phyloP scores from a whole-genome alignment of 2,113 vertebrate species.

The Amblyornis subalaris region DNA sequence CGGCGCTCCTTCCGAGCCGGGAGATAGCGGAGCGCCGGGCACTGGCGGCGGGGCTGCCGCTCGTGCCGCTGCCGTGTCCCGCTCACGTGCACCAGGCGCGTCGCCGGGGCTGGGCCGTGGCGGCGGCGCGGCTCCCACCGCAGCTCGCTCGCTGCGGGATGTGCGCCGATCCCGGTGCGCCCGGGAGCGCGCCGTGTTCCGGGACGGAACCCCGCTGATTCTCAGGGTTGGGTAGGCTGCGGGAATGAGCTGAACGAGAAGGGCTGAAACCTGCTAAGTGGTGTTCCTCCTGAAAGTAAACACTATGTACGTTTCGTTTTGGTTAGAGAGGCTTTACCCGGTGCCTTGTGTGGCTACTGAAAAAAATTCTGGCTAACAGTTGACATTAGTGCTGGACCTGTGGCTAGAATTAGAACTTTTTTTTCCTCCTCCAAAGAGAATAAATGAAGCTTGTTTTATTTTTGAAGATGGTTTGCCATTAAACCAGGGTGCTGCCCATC shows the following conservation, averaged over 20 bases:
- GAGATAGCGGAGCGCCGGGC: rapidly evolving
- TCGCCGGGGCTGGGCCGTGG: neutral
- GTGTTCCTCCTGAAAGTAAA: neutral
- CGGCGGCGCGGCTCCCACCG: neutral
- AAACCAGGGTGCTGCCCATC: neutral
- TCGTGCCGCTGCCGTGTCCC: neutral
- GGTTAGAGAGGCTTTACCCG: neutral
- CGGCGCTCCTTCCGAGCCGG: rapidly evolving
- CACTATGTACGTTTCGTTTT: rapidly evolving
- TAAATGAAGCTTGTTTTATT: neutral
- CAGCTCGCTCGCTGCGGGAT: neutral
- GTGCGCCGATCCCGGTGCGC: neutral
- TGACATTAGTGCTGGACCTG: neutral
- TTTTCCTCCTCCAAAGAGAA: rapidly evolving
- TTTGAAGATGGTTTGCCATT: neutral
- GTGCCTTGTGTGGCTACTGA: neutral
- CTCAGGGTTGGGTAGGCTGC: neutral
- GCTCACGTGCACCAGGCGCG: neutral
- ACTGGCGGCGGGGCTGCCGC: rapidly evolving
- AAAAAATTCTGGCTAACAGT: neutral
- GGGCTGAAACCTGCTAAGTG: rapidly evolving
- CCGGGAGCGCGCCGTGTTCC: neutral
- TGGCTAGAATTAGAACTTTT: neutral
- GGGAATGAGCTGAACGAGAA: neutral
- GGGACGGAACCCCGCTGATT: neutral